phyloP scores from a whole-genome alignment of 1,140 invertebrate species.

The silkworm (Bombyx mori) region DNA sequence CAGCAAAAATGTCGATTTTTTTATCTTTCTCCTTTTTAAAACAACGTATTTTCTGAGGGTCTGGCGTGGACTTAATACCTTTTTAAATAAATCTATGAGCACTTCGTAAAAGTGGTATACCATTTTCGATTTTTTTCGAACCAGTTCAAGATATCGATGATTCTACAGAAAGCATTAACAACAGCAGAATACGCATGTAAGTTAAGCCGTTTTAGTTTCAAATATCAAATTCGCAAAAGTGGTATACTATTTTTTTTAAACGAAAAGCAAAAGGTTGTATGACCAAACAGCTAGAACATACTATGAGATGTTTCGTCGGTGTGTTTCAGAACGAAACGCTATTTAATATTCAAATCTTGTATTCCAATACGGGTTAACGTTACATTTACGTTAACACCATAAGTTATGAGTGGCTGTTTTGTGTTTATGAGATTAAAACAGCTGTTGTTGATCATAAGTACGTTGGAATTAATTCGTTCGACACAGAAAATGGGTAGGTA shows the following conservation, averaged over 20 bases:
- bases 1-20: too few relatives aligned
- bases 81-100: conserved; percentile 15
- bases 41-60: background rate
- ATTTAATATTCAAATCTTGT: conserved; percentile 18
- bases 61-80: conserved; percentile 11
- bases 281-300: conserved; percentile 3
- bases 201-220: conserved; percentile 25
- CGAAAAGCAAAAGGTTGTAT: conserved; percentile 23
- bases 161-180: conserved; percentile 25
- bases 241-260: conserved; percentile 40
- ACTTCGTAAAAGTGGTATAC: conserved; percentile 45
- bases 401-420: background rate
- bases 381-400: conserved; percentile 13
- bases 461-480: too few relatives aligned
- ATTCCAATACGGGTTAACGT: conserved; percentile 27
- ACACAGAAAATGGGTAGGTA: too few relatives aligned
- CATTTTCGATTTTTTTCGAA: conserved; percentile 49
- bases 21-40: too few relatives aligned
- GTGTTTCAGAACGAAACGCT: background rate
- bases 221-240: conserved; percentile 30
- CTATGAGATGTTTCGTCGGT: conserved; percentile 11
- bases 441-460: too few relatives aligned
- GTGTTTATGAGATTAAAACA: too few relatives aligned
- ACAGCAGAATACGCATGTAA: conserved; percentile 9
- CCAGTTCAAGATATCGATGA: conserved; percentile 8